Percentiles rank a stretch among this genome's conserved stretches.
Evolutionary conservation across 2,888 invertebrate genomes (phyloP).

Genomic region (Trichopria drosophilae): DNA sequence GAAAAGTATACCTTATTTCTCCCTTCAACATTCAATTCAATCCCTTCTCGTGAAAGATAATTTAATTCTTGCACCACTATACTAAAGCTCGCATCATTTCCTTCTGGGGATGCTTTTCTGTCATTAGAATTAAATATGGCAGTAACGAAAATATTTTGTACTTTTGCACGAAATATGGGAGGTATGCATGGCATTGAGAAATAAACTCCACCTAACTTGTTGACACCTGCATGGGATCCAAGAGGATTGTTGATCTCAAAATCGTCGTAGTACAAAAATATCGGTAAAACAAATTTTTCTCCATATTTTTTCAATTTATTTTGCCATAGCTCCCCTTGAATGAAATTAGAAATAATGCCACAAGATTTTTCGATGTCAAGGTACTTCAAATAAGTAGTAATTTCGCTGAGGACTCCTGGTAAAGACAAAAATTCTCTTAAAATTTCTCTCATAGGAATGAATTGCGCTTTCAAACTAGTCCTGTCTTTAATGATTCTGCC

Average conservation of each 20-base stretch:
- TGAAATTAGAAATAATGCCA: too few species aligned
- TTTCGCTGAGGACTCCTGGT: background rate
- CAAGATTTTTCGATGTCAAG: background rate
- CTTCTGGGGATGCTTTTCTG: too few species aligned
- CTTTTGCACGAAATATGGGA: too few species aligned
- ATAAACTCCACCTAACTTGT: background rate
- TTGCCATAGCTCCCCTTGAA: too few species aligned
- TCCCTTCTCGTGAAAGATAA: slow-evolving; percentile 1
- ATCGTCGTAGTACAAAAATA: too few species aligned
- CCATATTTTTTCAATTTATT: too few species aligned
- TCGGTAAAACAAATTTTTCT: too few species aligned
- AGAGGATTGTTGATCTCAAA: background rate
- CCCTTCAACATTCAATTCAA: background rate
- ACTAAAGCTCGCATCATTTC: background rate
- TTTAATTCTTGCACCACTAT: background rate
- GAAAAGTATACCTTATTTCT: background rate
- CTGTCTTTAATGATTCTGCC: slow-evolving; percentile 4
- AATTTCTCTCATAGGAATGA: too few species aligned
- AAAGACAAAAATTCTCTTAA: too few species aligned
- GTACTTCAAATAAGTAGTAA: background rate
- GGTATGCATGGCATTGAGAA: too few species aligned
- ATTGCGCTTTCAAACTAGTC: background rate
- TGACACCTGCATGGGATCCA: background rate
- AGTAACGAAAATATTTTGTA: slow-evolving; percentile 6
- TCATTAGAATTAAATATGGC: slow-evolving; percentile 2